A percentile compares a stretch with the other conserved stretches of the same genome.
Conservation (phyloP, 2,888 invertebrate species). For the Drosophila helvetica region DNA sequence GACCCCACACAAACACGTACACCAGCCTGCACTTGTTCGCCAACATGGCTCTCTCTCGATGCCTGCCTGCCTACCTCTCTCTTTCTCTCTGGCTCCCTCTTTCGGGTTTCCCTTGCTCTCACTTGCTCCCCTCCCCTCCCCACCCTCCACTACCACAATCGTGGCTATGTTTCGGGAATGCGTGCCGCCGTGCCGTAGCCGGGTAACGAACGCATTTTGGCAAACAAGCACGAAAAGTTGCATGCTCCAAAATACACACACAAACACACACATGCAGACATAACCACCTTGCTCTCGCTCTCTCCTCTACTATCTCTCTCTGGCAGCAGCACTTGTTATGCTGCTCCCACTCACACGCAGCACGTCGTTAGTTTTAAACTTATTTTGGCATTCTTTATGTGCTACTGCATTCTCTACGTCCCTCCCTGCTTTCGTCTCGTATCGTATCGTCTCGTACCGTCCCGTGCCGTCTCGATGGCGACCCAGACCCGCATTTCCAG, state of each 20-base stretch:
- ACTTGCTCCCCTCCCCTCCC: slow-evolving; percentile 28
- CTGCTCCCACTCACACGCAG: slow-evolving; percentile 42
- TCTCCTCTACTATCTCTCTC: slow-evolving; percentile 9
- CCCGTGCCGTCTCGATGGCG: slow-evolving; percentile 59
- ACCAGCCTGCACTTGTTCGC: slow-evolving; percentile 12
- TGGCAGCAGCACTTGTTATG: slow-evolving; percentile 6
- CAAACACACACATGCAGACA: slow-evolving; percentile 17
- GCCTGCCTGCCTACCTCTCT: slow-evolving; percentile 32
- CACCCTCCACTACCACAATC: not conserved
- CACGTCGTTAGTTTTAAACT: slow-evolving; percentile 74
- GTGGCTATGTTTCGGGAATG: slow-evolving; percentile 30
- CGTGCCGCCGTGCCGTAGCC: slow-evolving; percentile 17
- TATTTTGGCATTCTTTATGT: slow-evolving; percentile 78
- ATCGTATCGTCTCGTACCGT: slow-evolving; percentile 26
- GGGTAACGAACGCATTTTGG: slow-evolving; percentile 68
- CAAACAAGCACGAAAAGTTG: slow-evolving; percentile 64
- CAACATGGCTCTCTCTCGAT: slow-evolving; percentile 1
- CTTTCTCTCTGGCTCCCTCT: slow-evolving; percentile 45
- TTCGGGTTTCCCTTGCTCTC: slow-evolving; percentile 28
- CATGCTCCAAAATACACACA: slow-evolving; percentile 70
- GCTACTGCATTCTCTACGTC: slow-evolving; percentile 63
- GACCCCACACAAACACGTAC: slow-evolving; percentile 42
- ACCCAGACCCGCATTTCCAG: slow-evolving; percentile 78
- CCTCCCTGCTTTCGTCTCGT: slow-evolving; percentile 35
- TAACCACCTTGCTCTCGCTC: slow-evolving; percentile 35